Base-by-base conservation (phyloP, 2,888 invertebrate genomes). In the Atethmia centrago region DNA sequence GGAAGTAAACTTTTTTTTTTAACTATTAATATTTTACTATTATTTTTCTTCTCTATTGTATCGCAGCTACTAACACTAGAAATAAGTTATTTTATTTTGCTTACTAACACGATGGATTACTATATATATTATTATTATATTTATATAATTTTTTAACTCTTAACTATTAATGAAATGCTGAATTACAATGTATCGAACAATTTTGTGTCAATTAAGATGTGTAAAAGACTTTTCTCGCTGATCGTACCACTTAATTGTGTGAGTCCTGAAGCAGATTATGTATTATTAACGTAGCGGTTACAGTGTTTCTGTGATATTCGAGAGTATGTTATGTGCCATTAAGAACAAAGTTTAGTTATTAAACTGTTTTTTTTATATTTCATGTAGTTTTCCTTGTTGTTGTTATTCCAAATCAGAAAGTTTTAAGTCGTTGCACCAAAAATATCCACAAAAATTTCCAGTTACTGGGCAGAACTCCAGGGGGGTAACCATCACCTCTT, bases 251-350 rank as follows among this genome's bases (percentile, higher is more conserved):
- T 19, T 36, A 7, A 12, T n/a, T 14, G 42, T 3, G n/a, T 7
- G 28, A 21, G 14, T 19, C 14, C 40, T 61, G 40, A 25, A 72
- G 4, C 9, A 28, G 2, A n/a, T 58, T 31, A 31, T 49, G 21
- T 71, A 28, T 25, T 36, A 47, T n/a, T 40, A 71, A 56, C 16
- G 16, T 40, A 61, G 16, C 14, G 16, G 7, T 69, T 63, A 28
- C 16, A 49, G n/a, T 77, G 77, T 59, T 59, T 59, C 51, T 78
- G 75, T 79, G 79, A 79, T 79, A 79, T 79, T 47, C 7, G 16
- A 31, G 9, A 70, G n/a, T 59, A 77, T 77, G 19, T n/a, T 53
- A 19, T 69, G 53, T 61, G 59, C 53, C 74, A 47, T 79, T 47
- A 53, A 65, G n/a, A 45, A 47, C n/a, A 40, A 28, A 68, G 14